Evolutionary conservation across 2,113 vertebrate genomes (phyloP), one percentile per base, ranked within the genome.

Genomic region (Tachysurus vachellii): DNA sequence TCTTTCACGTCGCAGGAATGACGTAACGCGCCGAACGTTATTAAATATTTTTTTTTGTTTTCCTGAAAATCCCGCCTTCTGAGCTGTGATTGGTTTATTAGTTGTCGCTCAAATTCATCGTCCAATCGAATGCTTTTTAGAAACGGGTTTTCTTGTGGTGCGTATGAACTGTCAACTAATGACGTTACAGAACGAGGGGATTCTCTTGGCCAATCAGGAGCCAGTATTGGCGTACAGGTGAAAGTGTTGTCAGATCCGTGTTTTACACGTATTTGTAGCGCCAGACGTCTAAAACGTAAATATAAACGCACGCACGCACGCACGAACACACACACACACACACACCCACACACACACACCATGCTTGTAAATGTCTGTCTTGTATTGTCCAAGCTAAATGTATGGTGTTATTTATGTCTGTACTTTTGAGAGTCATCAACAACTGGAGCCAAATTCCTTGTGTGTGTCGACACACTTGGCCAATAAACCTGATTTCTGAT

Each of bases 11-110:
- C 93, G 92, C 94, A 86, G 19, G 1, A 77, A 21, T 75, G 85
- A 93, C 95, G 95, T 94, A 92, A 94, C 14, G 57, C 5, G 6
- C 54, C 1, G 6, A 59, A n/a, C 10, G 68, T 9, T 14, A 3
- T 80, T 57, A 31, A 10, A 23, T 80, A 57, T 54, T 54, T 19
- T 31, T 5, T 21, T 5, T 3, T 50, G 6, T 47, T 53, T 21
- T 0, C 4, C 16, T 2, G 17, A 26, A 54, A 42, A 61, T 61
- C 79, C 56, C 56, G 79, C 56, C 31, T 61, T 44, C 56, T 81
- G 21, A 44, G 10, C 11, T 7, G 8, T 44, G 56, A 81, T 61
- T 81, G 56, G 79, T 19, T 36, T 44, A 16, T 61, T 23, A 1
- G 19, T 61, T 61, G 4, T 42, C 19, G 14, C 19, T 61, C 31